Evolutionary conservation across 2,888 invertebrate genomes (phyloP), one percentile per base, ranked within the genome.

Genomic region (Drosophila antonietae): DNA sequence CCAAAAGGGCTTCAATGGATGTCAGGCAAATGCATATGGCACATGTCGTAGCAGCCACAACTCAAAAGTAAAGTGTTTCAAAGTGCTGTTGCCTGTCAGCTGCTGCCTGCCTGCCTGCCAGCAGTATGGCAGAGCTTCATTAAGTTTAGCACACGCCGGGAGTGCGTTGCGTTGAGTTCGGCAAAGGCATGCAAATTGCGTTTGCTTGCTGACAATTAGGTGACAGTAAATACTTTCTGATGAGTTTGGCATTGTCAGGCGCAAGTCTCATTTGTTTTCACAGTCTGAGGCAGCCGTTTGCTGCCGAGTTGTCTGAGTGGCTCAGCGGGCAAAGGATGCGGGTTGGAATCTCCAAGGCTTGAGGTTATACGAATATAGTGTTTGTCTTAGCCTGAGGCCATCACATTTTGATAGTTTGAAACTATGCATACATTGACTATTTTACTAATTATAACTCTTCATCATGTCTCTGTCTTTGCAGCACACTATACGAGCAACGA

Each of bases 181-280:
- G 43, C 58, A 51, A 43, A 35, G 33, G 31, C 55, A 60, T 41
- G 68, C 62, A 74, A 69, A 75, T 67, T 71, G 65, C 56, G 74
- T 71, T 60, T 51, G 73, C 68, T 52, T 83, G 83, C 71, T 75
- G 80, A 85, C 83, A 88, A 79, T 89, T 73, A 86, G 73, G 70
- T 83, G 87, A 89, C 83, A 88, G 87, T 80, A 88, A 88, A 84
- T 86, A 80, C 87, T 86, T 75, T 75, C 44, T 58, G 64, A 72
- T 64, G 70, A 65, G 79, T 69, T 70, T 64, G 65, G 33, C 58
- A 70, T 60, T 51, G 53, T 44, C 44, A 59, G 55, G 66, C 44
- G 69, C 60, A 66, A 68, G n/a, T 64, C 23, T 41, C 43, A 74
- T 55, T 68, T 67, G 41, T 66, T 64, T 61, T 37, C 53, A 49